A percentile compares a stretch with the other conserved stretches of the same genome.
These are phyloP conservation scores for Pterocles orientalis DNA, from an alignment of 2,113 vertebrate genomes.

Conservation along the genomic window DNA sequence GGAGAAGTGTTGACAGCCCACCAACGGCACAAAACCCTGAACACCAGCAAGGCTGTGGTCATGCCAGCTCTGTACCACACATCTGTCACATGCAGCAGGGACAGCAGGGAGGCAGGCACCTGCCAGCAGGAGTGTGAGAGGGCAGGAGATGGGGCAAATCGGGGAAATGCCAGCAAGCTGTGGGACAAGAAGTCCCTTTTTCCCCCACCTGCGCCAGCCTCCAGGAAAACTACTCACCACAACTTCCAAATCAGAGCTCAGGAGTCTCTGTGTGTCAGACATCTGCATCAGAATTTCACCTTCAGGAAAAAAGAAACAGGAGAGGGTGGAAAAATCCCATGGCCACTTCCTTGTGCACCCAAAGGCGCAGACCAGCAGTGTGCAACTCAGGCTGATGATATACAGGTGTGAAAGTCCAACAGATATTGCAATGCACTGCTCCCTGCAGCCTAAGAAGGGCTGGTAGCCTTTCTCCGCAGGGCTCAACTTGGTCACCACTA, in stretches of 20 bases:
- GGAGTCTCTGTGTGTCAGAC: slow-evolving; percentile 82
- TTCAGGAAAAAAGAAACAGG: slow-evolving; percentile 40
- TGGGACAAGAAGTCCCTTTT: not conserved
- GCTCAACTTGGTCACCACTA: not conserved
- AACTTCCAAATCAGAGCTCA: slow-evolving; percentile 85
- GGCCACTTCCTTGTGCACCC: not conserved
- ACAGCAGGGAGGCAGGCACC: not conserved
- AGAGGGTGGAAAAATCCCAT: not conserved
- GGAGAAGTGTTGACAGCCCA: not conserved
- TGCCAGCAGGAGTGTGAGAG: not conserved
- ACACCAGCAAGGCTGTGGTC: not conserved
- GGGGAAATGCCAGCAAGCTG: not conserved
- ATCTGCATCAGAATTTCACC: slow-evolving; percentile 92
- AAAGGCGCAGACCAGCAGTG: not conserved
- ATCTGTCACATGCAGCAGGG: not conserved
- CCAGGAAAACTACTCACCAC: slow-evolving; percentile 77
- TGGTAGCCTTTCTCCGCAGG: not conserved
- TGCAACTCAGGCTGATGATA: not conserved
- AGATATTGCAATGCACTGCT: not conserved
- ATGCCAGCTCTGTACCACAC: not conserved
- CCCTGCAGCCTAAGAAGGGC: not conserved
- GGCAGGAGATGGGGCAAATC: not conserved
- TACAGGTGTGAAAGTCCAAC: not conserved
- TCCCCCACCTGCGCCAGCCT: not conserved
- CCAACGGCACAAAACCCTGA: not conserved